Evolutionary conservation across 2,797 vertebrate species (phyloP).

Genomic region (Phataginus tricuspis): DNA sequence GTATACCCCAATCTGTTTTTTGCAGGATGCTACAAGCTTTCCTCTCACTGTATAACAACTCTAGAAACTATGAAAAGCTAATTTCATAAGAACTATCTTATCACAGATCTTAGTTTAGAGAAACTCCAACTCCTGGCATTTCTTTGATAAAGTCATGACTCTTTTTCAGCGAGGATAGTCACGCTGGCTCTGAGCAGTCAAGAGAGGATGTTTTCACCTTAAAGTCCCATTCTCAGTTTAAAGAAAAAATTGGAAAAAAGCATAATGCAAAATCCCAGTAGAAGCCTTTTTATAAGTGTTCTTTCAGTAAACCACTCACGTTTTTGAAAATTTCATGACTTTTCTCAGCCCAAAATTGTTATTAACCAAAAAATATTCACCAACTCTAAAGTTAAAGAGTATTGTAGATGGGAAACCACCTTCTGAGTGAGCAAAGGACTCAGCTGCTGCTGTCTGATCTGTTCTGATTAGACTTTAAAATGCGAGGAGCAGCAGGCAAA

Average conservation of each 20-base stretch:
- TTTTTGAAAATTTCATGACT: not conserved
- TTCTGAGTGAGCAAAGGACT: not conserved
- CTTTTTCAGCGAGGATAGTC: not conserved
- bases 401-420: not conserved
- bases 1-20: no score
- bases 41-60: not conserved
- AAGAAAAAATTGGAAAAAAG: not conserved
- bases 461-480: conserved; percentile 48
- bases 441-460: not conserved
- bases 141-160: not conserved
- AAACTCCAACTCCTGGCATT: not conserved
- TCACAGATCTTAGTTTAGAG: not conserved
- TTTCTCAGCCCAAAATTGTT: not conserved
- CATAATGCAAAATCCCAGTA: not conserved
- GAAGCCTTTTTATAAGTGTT: not conserved
- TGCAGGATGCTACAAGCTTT: not conserved
- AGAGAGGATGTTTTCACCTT: not conserved
- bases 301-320: not conserved
- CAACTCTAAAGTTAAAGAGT: not conserved
- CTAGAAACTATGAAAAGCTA: not conserved
- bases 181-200: not conserved
- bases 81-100: not conserved
- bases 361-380: not conserved
- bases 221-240: not conserved
- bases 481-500: not conserved